A percentile compares a stretch with the other conserved stretches of the same genome.
These are phyloP conservation scores for Mastomys coucha DNA, from an alignment of 2,113 vertebrate genomes.

Conservation along the genomic window DNA sequence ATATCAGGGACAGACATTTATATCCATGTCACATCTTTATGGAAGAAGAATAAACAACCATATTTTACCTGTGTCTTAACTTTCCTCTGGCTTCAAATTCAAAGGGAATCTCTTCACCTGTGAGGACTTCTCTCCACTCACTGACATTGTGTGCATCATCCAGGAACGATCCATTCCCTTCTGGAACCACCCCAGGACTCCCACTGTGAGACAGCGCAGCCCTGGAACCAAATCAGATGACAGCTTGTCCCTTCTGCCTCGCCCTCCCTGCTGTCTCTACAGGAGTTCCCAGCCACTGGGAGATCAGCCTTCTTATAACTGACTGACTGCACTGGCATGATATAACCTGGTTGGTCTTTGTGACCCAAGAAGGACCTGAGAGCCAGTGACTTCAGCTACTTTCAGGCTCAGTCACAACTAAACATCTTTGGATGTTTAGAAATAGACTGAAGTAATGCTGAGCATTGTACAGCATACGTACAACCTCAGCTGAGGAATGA, in stretches of 20 bases:
- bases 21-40: background rate
- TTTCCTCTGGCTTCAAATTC: slow-evolving; percentile 98
- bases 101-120: slow-evolving; percentile 96
- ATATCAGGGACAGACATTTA: background rate
- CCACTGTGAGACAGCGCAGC: slow-evolving; percentile 98
- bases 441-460: background rate
- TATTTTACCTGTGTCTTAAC: slow-evolving; percentile 94
- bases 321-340: fast-evolving
- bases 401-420: background rate
- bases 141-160: slow-evolving; percentile 95
- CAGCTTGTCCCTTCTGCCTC: background rate
- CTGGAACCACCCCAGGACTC: slow-evolving; percentile 94
- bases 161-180: slow-evolving; percentile 88
- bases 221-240: slow-evolving; percentile 85
- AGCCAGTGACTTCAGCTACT: background rate
- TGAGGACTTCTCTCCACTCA: slow-evolving; percentile 96
- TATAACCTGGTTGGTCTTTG: background rate
- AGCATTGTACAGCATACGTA: background rate
- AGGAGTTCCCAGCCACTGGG: background rate
- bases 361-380: background rate
- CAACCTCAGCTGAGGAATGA: background rate
- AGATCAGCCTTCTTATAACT: background rate
- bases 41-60: slow-evolving; percentile 5
- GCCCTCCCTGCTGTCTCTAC: background rate
- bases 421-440: background rate